Evolutionary conservation across 2,797 vertebrate genomes (phyloP), one percentile per base, ranked within the genome.

Genomic region (Ptychadena robeensis): DNA sequence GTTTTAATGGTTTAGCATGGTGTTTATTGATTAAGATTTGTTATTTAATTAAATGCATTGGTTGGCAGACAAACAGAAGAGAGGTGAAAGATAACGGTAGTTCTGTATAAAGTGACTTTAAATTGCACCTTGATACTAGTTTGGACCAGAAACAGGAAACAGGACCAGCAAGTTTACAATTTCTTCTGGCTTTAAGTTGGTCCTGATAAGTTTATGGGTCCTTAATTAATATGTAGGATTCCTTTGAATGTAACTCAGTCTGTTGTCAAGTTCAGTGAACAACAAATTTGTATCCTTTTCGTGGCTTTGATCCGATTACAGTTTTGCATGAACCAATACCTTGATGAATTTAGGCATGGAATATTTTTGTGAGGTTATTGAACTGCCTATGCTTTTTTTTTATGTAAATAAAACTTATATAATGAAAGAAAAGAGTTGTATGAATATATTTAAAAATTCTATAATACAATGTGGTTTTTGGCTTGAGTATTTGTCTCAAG

Each of bases 251-350:
- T 85, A 85, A 65, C 2, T 38, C 78, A 30, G 78, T 81, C 78
- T 71, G 37, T 80, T 75, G 82, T 84, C 76, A 69, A 73, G 75
- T 83, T 79, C 40, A 27, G 77, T 80, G 77, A 80, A 63, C 37
- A 53, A 15, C 38, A 77, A 75, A 27, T 30, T 88, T 53, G 34
- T 85, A 83, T 66, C 38, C 87, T 87, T 85, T 86, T 86, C 86
- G 6, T 83, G 34, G 2, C 83, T 83, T 87, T 85, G 40, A 73
- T 73, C 71, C 85, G 68, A 57, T 66, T 18, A 78, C 1, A 38
- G 63, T 63, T 82, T 80, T 18, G 2, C 0, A 1, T 76, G 66
- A 82, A 30, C n/a, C 0, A 0, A 73, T 79, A 82, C 59, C 37
- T 5, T 72, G 69, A 80, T 30, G 82, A 65, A 80, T 38, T 65